phyloP scores from a whole-genome alignment of 2,113 vertebrate species.

The Oncorhynchus kisutch region DNA sequence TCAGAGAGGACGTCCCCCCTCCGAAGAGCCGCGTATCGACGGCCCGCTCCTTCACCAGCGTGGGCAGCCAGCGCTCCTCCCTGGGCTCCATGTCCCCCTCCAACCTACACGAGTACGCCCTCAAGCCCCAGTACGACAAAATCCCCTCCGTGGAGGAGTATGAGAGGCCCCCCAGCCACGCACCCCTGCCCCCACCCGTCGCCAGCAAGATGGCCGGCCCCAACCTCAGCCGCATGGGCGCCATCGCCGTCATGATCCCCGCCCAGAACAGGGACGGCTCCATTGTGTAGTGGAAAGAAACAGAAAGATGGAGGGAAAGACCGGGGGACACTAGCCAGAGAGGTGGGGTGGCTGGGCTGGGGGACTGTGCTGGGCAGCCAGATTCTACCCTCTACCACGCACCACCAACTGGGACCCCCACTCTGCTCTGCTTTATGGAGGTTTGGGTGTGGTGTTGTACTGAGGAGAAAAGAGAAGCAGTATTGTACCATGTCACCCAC shows the following conservation, averaged over 20 bases:
- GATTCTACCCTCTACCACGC: constrained; percentile 39
- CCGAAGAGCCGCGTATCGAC: constrained; percentile 94
- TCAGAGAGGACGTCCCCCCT: constrained; percentile 94
- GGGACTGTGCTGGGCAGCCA: constrained; percentile 21
- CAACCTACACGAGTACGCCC: constrained; percentile 89
- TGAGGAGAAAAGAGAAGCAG: constrained; percentile 22
- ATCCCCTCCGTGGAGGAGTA: constrained; percentile 87
- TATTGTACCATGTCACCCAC: constrained; percentile 39
- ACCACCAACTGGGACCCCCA: constrained; percentile 23
- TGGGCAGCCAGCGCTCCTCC: constrained; percentile 94
- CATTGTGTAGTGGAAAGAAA: constrained; percentile 79
- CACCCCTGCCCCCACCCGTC: constrained; percentile 72
- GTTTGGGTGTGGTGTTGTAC: constrained; percentile 40
- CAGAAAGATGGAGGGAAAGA: not conserved
- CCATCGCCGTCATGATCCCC: constrained; percentile 94
- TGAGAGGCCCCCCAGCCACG: constrained; percentile 80
- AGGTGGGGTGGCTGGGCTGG: constrained; percentile 10
- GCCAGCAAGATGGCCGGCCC: constrained; percentile 85
- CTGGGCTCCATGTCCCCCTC: constrained; percentile 97
- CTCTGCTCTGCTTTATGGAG: constrained; percentile 35
- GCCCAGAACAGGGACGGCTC: constrained; percentile 97
- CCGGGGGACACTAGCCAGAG: not conserved
- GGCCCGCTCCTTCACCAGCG: constrained; percentile 86
- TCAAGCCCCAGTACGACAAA: constrained; percentile 89
- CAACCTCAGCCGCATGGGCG: constrained; percentile 98